Evolutionary conservation across 2,888 invertebrate genomes (phyloP).

Genomic region (Stramonita haemastoma): DNA sequence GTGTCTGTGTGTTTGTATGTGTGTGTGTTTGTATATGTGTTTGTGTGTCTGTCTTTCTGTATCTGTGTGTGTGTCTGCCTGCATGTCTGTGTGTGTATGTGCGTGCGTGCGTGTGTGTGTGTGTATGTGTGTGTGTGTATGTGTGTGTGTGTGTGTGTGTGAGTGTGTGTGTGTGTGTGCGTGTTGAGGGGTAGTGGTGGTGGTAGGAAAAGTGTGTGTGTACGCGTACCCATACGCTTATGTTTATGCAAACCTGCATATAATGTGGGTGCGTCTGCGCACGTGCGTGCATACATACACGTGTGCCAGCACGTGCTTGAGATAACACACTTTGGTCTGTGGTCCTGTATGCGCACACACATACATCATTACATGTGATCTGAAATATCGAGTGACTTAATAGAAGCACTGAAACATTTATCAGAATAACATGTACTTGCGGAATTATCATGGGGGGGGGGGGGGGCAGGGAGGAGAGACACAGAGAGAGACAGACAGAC

Average conservation of each 20-base stretch:
- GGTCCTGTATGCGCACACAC: no score
- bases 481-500: not conserved
- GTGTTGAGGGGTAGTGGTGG: not conserved
- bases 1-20: not conserved
- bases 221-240: not conserved
- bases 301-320: not conserved
- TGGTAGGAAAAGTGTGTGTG: not conserved
- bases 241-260: not conserved
- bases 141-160: not conserved
- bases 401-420: no score
- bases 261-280: not conserved
- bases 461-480: no score
- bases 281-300: not conserved
- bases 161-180: not conserved
- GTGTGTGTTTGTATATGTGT: not conserved
- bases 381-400: no score
- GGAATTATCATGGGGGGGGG: no score
- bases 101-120: not conserved
- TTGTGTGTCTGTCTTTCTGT: not conserved
- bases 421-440: no score
- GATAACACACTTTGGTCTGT: not conserved
- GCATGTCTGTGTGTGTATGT: not conserved
- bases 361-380: no score
- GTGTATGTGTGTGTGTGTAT: slow-evolving; percentile 11
- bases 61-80: not conserved